Conservation (phyloP, 2,888 invertebrate genomes). For the Drosophila koepferae region DNA sequence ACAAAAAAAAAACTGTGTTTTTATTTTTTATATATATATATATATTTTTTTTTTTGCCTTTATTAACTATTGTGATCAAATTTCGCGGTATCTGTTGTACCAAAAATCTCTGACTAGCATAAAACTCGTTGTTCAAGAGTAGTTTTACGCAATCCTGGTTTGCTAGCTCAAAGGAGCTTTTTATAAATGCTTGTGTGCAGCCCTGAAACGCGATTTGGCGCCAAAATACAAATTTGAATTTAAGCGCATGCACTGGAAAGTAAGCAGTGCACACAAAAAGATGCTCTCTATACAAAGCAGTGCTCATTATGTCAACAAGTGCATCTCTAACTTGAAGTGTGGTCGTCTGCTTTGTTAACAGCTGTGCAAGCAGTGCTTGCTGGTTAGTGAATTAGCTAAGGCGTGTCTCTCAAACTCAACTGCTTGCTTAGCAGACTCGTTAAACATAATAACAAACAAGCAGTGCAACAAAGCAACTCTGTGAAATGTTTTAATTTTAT, state of each 20-base stretch:
- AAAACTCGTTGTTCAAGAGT: neutral
- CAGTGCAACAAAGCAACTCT: no score
- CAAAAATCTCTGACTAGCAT: neutral
- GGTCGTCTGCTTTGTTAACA: neutral
- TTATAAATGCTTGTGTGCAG: neutral
- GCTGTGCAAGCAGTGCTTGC: neutral
- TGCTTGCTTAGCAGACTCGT: no score
- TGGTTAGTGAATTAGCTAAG: neutral
- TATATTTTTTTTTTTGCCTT: accelerated
- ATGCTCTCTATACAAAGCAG: neutral
- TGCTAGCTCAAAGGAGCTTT: neutral
- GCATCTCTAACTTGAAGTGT: no score
- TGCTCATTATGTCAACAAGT: neutral
- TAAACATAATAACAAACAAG: no score
- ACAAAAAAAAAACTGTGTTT: no score
- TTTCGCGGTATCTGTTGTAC: neutral
- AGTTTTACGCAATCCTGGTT: neutral
- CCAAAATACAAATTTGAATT: neutral
- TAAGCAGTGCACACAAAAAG: neutral
- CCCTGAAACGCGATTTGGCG: neutral
- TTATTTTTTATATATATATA: no score
- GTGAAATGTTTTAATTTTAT: no score
- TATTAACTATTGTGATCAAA: no score
- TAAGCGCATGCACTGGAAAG: neutral
- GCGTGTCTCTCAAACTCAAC: neutral